A percentile compares a stretch with the other conserved stretches of the same genome.
Evolutionary conservation across 2,797 vertebrate species (phyloP).

Genomic region (Microctenopoma steveboyesi): DNA sequence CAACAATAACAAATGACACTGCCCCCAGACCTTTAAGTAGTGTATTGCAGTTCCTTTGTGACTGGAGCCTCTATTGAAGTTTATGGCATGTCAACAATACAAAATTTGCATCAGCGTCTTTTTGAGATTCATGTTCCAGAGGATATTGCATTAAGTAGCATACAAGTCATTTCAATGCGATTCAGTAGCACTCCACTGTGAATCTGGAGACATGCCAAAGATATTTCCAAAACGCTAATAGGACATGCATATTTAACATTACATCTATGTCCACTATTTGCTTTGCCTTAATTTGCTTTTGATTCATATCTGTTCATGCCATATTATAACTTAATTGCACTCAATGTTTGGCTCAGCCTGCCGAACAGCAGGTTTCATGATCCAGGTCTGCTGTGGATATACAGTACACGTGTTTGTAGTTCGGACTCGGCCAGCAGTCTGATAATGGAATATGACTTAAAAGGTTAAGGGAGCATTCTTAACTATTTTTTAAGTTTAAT

Average conservation of each 20-base stretch:
- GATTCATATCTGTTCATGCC: conserved; percentile 53
- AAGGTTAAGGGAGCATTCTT: conserved; percentile 72
- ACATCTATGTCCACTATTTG: conserved; percentile 19
- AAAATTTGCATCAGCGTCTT: background rate
- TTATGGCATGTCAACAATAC: too few species aligned
- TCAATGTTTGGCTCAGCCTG: conserved; percentile 6
- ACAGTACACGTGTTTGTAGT: background rate
- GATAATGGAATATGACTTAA: conserved; percentile 73
- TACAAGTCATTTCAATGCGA: background rate
- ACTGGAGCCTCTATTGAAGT: too few species aligned
- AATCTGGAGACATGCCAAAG: background rate
- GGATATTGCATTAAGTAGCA: background rate
- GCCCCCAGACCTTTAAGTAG: too few species aligned
- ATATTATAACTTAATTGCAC: conserved; percentile 41
- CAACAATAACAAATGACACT: too few species aligned
- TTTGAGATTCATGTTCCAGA: background rate
- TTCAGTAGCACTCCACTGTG: background rate
- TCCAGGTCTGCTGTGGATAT: conserved; percentile 4
- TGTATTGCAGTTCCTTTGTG: too few species aligned
- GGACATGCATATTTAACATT: conserved; percentile 53
- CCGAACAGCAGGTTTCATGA: conserved; percentile 43
- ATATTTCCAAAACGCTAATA: conserved; percentile 28
- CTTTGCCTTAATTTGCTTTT: conserved; percentile 44
- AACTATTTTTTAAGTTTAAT: conserved; percentile 78
- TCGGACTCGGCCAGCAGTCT: conserved; percentile 39